phyloP scores from a whole-genome alignment of 92 coral and sea anemone species.

The Epizoanthus stellaris region DNA sequence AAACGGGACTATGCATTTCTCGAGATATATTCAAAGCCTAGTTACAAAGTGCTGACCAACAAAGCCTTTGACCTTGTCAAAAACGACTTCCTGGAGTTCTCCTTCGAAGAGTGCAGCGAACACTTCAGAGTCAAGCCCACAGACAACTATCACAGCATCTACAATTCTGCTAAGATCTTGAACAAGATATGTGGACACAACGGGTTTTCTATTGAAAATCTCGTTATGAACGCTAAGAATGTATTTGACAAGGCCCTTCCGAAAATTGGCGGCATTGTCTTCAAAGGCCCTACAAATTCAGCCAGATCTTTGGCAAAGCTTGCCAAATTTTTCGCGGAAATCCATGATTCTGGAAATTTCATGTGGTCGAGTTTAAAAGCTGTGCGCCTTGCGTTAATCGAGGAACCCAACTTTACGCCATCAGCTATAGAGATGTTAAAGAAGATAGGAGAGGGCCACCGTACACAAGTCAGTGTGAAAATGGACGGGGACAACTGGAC shows the following conservation, averaged over 20 bases:
- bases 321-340: neutral
- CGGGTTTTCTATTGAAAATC: neutral
- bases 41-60: neutral
- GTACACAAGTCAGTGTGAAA: neutral
- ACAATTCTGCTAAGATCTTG: neutral
- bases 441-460: neutral
- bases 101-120: neutral
- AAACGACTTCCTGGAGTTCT: neutral
- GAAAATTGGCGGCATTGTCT: neutral
- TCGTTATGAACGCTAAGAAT: neutral
- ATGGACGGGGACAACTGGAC: neutral
- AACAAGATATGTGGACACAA: neutral
- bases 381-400: neutral
- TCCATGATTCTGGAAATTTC: neutral
- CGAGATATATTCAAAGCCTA: neutral
- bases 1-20: neutral
- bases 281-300: slow-evolving; percentile 37
- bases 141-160: neutral
- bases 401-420: neutral
- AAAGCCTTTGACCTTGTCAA: neutral
- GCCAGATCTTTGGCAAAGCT: neutral
- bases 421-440: neutral
- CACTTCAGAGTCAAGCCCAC: neutral
- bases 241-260: neutral
- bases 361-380: neutral